A percentile compares a stretch with the other conserved stretches of the same genome.
Evolutionary conservation across 2,888 invertebrate species (phyloP).

Genomic region (Caenorhabditis sulstoni): DNA sequence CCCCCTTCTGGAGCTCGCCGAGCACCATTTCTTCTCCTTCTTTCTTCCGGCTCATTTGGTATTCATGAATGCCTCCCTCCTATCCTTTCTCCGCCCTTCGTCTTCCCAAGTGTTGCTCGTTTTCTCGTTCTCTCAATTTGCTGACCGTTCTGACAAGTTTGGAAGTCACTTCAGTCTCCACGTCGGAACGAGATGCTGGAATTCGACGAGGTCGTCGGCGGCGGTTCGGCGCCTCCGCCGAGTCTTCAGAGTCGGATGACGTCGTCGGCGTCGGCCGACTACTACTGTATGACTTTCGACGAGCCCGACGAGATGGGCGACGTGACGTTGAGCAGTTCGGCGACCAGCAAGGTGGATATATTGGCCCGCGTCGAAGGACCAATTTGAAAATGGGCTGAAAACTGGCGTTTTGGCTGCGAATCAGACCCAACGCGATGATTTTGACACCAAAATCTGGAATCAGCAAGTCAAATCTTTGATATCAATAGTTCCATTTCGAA

Average conservation of each 20-base stretch:
- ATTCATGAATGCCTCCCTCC: conserved; percentile 47
- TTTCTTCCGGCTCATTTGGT: conserved; percentile 32
- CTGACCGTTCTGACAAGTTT: too few species aligned
- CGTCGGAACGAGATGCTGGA: conserved; percentile 40
- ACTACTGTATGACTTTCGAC: conserved; percentile 71
- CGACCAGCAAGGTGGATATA: conserved; percentile 68
- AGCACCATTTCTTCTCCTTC: conserved; percentile 24
- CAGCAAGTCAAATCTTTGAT: too few species aligned
- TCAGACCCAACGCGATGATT: too few species aligned
- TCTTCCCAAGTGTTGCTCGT: neutral
- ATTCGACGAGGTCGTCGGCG: conserved; percentile 57
- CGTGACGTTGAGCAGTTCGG: conserved; percentile 40
- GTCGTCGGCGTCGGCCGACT: conserved; percentile 58
- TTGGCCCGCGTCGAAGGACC: too few species aligned
- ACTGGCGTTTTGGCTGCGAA: too few species aligned
- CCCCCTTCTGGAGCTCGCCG: conserved; percentile 3
- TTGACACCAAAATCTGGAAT: too few species aligned
- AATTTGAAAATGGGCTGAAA: too few species aligned
- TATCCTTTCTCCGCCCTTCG: neutral
- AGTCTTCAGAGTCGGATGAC: conserved; percentile 41
- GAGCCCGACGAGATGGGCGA: conserved; percentile 65
- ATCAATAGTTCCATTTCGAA: too few species aligned
- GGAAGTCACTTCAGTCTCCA: too few species aligned
- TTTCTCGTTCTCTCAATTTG: conserved; percentile 1
- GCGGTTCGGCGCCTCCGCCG: conserved; percentile 48